Conservation (phyloP, 2,113 vertebrate species). For the Sylvia atricapilla region DNA sequence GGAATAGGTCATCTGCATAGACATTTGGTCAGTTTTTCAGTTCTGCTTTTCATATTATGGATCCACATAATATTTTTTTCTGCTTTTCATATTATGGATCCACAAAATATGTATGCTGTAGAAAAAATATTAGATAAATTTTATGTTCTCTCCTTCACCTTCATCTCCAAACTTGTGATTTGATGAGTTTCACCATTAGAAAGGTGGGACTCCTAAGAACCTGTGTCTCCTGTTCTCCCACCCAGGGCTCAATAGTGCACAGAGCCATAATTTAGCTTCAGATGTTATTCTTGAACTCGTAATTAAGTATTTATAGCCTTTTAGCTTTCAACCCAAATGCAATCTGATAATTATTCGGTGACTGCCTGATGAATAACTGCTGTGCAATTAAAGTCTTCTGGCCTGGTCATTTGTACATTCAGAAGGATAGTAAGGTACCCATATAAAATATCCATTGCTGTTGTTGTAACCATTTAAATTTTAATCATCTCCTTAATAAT, state of each 20-base stretch:
- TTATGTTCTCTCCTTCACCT: neutral
- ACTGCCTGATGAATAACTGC: neutral
- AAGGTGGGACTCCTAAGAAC: neutral
- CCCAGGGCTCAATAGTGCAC: neutral
- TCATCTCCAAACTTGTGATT: neutral
- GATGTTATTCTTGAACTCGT: slow-evolving; percentile 4
- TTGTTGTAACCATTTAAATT: neutral
- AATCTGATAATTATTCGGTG: slow-evolving; percentile 7
- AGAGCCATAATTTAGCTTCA: neutral
- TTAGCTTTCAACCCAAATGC: slow-evolving; percentile 9
- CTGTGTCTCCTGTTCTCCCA: neutral
- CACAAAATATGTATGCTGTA: neutral
- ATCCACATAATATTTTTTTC: too few relatives aligned
- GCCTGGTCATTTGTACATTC: neutral
- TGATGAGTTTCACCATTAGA: neutral
- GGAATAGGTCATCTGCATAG: too few relatives aligned
- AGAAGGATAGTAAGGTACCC: neutral
- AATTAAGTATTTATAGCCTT: slow-evolving; percentile 40
- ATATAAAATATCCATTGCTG: neutral
- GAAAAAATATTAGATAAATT: neutral
- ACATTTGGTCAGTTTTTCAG: too few relatives aligned
- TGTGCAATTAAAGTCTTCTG: neutral
- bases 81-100: neutral
- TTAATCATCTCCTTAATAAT: neutral
- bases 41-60: too few relatives aligned